These are phyloP conservation scores for Tetramorium alpestre DNA, from an alignment of 1,140 invertebrate genomes.

Conservation along the genomic window DNA sequence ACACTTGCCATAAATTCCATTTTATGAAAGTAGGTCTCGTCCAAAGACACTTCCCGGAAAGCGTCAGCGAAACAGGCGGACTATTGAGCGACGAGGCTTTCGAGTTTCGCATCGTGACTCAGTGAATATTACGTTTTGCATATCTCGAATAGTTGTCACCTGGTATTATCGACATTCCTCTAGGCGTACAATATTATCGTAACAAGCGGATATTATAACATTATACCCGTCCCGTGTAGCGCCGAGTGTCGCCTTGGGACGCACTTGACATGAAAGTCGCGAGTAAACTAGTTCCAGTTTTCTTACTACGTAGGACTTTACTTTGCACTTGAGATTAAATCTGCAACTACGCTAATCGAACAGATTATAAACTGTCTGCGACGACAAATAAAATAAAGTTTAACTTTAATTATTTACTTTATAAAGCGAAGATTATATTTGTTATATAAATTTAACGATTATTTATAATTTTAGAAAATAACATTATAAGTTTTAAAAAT, in stretches of 20 bases:
- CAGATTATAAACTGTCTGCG: background rate
- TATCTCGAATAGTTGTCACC: constrained; percentile 53
- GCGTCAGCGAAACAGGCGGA: constrained; percentile 42
- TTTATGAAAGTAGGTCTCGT: constrained; percentile 63
- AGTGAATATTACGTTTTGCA: constrained; percentile 51
- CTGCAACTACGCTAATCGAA: background rate
- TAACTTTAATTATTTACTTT: background rate
- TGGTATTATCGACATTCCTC: constrained; percentile 52
- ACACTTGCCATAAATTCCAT: constrained; percentile 37
- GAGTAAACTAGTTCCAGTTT: constrained; percentile 24
- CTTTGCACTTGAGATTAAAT: background rate
- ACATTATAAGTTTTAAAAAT: background rate
- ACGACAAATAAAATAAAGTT: background rate
- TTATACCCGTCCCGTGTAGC: background rate
- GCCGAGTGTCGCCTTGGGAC: background rate
- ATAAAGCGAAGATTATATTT: background rate
- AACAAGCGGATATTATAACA: constrained; percentile 55
- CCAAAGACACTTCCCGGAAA: constrained; percentile 60
- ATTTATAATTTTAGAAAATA: background rate
- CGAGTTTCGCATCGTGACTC: constrained; percentile 54
- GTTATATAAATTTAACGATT: background rate
- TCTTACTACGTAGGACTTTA: background rate
- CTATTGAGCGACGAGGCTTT: constrained; percentile 59
- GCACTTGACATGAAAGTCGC: constrained; percentile 15
- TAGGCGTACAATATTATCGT: constrained; percentile 42